Percentiles rank a stretch among this genome's conserved stretches.
Conservation (phyloP, 2,113 vertebrate genomes). For the Larimichthys polyactis region DNA sequence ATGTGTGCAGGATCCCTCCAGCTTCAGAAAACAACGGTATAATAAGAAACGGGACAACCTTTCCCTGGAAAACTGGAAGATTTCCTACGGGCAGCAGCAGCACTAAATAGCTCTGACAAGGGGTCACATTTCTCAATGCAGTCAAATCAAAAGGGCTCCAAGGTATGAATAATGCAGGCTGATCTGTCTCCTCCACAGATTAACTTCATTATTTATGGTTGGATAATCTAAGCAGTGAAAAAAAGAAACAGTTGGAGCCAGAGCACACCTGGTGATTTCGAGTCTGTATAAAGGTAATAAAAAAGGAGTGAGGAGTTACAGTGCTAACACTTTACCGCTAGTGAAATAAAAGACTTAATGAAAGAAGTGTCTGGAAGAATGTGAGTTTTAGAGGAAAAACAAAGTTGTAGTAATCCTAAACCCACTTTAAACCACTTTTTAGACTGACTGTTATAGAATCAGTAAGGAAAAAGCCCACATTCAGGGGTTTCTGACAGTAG, state of each 20-base stretch:
- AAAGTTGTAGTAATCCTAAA: neutral
- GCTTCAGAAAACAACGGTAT: slow-evolving; percentile 21
- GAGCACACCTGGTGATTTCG: slow-evolving; percentile 33
- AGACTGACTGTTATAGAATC: neutral
- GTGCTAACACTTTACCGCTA: slow-evolving; percentile 1
- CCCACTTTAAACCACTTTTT: neutral
- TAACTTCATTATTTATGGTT: slow-evolving; percentile 58
- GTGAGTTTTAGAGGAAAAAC: neutral
- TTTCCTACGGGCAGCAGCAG: slow-evolving; percentile 43
- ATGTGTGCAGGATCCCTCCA: slow-evolving; percentile 28
- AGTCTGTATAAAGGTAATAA: slow-evolving; percentile 18
- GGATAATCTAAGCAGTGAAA: slow-evolving; percentile 45
- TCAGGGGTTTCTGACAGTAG: neutral
- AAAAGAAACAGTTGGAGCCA: slow-evolving; percentile 31
- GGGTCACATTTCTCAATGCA: slow-evolving; percentile 69
- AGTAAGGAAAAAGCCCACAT: neutral
- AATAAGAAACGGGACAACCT: slow-evolving; percentile 56
- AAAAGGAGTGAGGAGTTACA: neutral
- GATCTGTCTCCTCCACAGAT: slow-evolving; percentile 48
- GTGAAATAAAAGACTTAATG: slow-evolving; percentile 3
- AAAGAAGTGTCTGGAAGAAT: slow-evolving; percentile 3
- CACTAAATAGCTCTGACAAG: slow-evolving; percentile 60
- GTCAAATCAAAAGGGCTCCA: slow-evolving; percentile 48
- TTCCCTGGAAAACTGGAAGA: slow-evolving; percentile 71
- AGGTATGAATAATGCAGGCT: slow-evolving; percentile 48